A percentile compares a stretch with the other conserved stretches of the same genome.
Conservation (phyloP, 2,113 vertebrate species). For the Oceanites oceanicus region DNA sequence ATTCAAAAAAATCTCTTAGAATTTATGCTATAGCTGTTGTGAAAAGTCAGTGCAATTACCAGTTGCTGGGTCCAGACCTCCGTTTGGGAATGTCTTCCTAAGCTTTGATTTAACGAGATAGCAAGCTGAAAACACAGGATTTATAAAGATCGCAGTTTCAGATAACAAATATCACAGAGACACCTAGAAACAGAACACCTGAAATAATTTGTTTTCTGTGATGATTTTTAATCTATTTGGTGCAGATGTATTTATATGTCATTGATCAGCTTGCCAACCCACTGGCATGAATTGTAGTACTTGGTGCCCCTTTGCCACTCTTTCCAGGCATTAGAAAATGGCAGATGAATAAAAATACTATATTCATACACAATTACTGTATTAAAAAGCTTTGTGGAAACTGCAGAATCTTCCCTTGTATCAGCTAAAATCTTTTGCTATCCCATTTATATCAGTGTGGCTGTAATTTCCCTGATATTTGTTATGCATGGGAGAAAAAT, state of each 20-base stretch:
- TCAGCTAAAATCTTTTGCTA: background rate
- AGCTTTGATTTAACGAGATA: background rate
- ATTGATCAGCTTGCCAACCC: background rate
- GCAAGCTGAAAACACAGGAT: background rate
- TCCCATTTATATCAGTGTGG: background rate
- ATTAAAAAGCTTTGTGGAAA: background rate
- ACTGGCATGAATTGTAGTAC: background rate
- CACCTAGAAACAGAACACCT: background rate
- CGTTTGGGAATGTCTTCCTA: background rate
- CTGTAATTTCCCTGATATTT: background rate
- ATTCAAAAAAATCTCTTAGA: background rate
- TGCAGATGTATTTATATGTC: background rate
- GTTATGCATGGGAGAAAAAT: background rate
- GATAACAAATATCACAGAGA: background rate
- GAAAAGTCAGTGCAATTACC: background rate
- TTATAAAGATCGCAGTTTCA: background rate
- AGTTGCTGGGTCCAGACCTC: background rate
- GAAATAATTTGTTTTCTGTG: background rate
- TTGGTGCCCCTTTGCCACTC: background rate
- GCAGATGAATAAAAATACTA: background rate
- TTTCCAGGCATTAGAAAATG: background rate
- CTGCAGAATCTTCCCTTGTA: background rate
- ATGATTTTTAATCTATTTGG: background rate
- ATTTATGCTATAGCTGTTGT: background rate
- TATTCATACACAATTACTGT: background rate